Percentiles rank a stretch among this genome's conserved stretches.
Evolutionary conservation across 1,140 invertebrate species (phyloP).

Genomic region (Pararge aegeria): DNA sequence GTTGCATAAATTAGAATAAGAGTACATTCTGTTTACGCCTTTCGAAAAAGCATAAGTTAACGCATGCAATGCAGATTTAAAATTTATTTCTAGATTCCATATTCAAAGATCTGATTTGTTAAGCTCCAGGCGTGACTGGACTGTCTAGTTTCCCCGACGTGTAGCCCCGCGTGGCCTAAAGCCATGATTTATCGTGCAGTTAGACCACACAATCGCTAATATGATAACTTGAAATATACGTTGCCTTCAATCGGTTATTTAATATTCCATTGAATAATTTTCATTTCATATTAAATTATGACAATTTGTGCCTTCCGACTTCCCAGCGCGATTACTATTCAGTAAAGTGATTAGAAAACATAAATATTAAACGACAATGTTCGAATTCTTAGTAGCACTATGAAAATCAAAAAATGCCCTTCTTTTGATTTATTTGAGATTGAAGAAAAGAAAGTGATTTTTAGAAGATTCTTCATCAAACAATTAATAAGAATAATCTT

Average conservation of each 20-base stretch:
- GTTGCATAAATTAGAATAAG: too few relatives aligned
- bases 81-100: slow-evolving; percentile 9
- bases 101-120: slow-evolving; percentile 23
- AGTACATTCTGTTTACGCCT: background rate
- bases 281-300: background rate
- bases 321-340: background rate
- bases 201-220: slow-evolving; percentile 24
- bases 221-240: slow-evolving; percentile 27
- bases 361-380: too few relatives aligned
- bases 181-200: slow-evolving; percentile 23
- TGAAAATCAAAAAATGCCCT: too few relatives aligned
- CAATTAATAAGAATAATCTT: too few relatives aligned
- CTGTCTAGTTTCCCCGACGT: slow-evolving; percentile 18
- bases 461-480: too few relatives aligned
- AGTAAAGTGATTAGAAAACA: too few relatives aligned
- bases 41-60: background rate
- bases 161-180: slow-evolving; percentile 22
- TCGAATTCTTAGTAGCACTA: too few relatives aligned
- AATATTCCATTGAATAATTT: slow-evolving; percentile 2
- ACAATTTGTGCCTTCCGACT: background rate
- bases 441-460: too few relatives aligned
- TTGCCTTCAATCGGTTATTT: slow-evolving; percentile 10
- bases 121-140: slow-evolving; percentile 19
- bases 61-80: background rate
- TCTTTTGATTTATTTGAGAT: too few relatives aligned